Evolutionary conservation across 2,888 invertebrate species (phyloP).

Genomic region (Acanthopleura granulata): DNA sequence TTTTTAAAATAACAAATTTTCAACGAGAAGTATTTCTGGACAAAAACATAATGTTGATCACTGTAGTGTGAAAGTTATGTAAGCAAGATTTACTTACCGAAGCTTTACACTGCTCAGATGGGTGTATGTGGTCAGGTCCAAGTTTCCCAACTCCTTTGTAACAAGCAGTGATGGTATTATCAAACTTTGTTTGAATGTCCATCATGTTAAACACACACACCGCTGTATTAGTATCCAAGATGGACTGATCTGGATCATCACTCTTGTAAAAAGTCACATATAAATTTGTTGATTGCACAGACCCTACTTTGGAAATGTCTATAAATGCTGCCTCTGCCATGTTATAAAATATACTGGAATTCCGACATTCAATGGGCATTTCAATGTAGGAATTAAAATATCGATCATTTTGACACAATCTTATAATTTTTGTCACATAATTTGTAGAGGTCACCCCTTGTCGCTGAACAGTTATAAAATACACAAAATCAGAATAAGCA

Average conservation of each 20-base stretch:
- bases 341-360: conserved; percentile 78
- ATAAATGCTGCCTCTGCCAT: conserved; percentile 93
- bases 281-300: conserved; percentile 77
- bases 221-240: conserved; percentile 72
- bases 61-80: too few relatives aligned
- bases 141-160: conserved; percentile 85
- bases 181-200: conserved; percentile 90
- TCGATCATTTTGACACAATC: conserved; percentile 94
- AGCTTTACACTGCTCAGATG: conserved; percentile 33
- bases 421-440: conserved; percentile 91
- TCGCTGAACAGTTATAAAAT: conserved; percentile 94
- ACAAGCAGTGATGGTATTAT: conserved; percentile 95
- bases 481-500: conserved; percentile 93
- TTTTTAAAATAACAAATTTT: too few relatives aligned
- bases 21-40: too few relatives aligned
- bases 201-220: conserved; percentile 94
- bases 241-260: neutral
- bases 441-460: conserved; percentile 27
- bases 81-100: conserved; percentile 38
- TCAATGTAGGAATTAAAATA: conserved; percentile 98
- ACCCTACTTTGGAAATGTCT: conserved; percentile 89
- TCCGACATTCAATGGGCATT: conserved; percentile 89
- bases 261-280: conserved; percentile 78
- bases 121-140: conserved; percentile 49
- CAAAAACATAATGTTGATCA: too few relatives aligned